Percentiles rank a stretch among this genome's conserved stretches.
These are phyloP conservation scores for Yponomeuta cagnagella DNA, from an alignment of 2,888 invertebrate species.

Conservation along the genomic window DNA sequence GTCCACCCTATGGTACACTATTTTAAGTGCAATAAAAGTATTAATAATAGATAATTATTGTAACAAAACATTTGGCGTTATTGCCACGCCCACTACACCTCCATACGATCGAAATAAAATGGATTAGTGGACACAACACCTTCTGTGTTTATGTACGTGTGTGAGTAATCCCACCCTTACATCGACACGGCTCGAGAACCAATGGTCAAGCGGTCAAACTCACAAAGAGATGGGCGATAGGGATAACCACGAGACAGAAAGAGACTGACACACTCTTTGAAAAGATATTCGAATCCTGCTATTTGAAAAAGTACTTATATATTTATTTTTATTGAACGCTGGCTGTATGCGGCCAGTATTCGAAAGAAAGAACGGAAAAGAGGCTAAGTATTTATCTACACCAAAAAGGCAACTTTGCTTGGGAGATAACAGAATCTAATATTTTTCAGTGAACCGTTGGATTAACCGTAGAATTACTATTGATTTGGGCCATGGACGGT, in stretches of 20 bases:
- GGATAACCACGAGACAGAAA: not conserved
- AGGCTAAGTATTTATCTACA: too few relatives aligned
- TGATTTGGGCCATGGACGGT: conserved; percentile 65
- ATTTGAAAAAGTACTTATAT: not conserved
- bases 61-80: not conserved
- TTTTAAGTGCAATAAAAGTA: too few relatives aligned
- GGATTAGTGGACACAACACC: not conserved
- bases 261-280: not conserved
- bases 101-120: not conserved
- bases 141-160: not conserved
- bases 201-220: conserved; percentile 66
- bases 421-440: conserved; percentile 17
- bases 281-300: not conserved
- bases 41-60: too few relatives aligned
- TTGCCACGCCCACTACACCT: not conserved
- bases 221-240: conserved; percentile 33
- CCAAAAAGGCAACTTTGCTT: too few relatives aligned
- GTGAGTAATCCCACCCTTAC: not conserved
- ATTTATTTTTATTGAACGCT: not conserved
- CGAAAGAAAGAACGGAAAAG: too few relatives aligned
- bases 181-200: conserved; percentile 31
- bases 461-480: conserved; percentile 73
- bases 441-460: conserved; percentile 60
- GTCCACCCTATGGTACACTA: too few relatives aligned
- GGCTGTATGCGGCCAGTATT: not conserved